Evolutionary conservation across 2,888 invertebrate genomes (phyloP), one percentile per base, ranked within the genome.

Genomic region (Drosophila siamana): DNA sequence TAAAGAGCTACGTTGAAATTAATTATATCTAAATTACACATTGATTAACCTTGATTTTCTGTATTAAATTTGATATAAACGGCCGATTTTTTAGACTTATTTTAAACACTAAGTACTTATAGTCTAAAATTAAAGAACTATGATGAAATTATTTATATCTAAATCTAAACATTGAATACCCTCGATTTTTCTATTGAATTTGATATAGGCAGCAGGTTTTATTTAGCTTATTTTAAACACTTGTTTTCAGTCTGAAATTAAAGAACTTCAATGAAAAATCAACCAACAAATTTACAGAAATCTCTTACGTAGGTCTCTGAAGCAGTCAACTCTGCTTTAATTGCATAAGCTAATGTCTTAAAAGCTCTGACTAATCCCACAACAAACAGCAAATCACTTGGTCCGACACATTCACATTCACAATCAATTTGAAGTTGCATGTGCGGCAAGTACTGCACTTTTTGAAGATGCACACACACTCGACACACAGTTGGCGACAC

Each of bases 401-500:
- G 54, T 7, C 46, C 22, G 16, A 41, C 19, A 19, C 52, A 50
- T 44, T 40, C 40, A 15, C 36, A 52, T 61, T 47, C 44, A 40
- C 30, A 47, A 38, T 28, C 13, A 16, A 26, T 6, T 24, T 44
- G 19, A 50, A 60, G 62, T 62, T 41, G 26, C 48, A 57, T 57
- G 55, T 51, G 55, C 59, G 43, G 41, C 46, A 69, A 63, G 63
- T 57, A 62, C 69, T 52, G 52, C 28, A 48, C 59, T 41, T 61
- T 50, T 46, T 54, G 48, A 15, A 41, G 67, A 19, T 47, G 41
- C 52, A 41, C 16, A 55, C 41, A 46, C 57, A 57, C 54, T 50
- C 62, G 41, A 44, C 24, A 33, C 52, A 24, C 52, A 33, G 56
- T 7, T 13, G 11, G 48, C 73, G 54, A 57, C 44, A 51, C 50